These are phyloP conservation scores for Luffia ferchaultella DNA, from an alignment of 2,888 invertebrate genomes.

Conservation along the genomic window DNA sequence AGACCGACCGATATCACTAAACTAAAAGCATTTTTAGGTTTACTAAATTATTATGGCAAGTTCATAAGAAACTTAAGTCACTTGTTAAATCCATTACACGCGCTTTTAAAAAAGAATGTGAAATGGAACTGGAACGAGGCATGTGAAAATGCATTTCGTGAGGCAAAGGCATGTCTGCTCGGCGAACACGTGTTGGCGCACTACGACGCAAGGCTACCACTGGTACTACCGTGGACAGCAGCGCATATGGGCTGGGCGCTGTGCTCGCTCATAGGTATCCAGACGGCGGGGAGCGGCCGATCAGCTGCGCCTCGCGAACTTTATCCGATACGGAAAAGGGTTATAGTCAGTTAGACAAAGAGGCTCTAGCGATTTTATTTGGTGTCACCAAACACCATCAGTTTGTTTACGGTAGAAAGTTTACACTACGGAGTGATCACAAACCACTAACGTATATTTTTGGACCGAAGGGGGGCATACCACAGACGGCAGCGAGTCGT, in stretches of 20 bases:
- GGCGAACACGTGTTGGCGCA: constrained; percentile 13
- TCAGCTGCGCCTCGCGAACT: constrained; percentile 18
- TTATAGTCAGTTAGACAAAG: constrained; percentile 21
- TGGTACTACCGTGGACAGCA: constrained; percentile 16
- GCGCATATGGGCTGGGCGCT: constrained; percentile 15
- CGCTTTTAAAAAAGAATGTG: constrained; percentile 3
- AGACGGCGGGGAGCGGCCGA: constrained; percentile 15
- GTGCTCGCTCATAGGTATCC: constrained; percentile 6
- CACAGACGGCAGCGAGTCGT: constrained; percentile 22
- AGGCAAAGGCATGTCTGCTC: neutral
- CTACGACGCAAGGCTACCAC: constrained; percentile 11
- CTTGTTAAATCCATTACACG: neutral
- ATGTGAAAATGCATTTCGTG: neutral
- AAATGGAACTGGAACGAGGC: constrained; percentile 4
- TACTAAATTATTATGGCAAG: neutral
- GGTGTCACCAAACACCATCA: constrained; percentile 18
- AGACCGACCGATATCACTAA: no score
- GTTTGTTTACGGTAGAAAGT: constrained; percentile 19
- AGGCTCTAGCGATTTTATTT: constrained; percentile 19
- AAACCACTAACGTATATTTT: constrained; percentile 32
- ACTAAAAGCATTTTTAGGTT: no score
- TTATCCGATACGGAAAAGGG: constrained; percentile 16
- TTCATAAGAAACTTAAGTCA: neutral
- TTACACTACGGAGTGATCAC: constrained; percentile 30
- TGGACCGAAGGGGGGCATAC: constrained; percentile 20